Evolutionary conservation across 2,113 vertebrate genomes (phyloP).

Genomic region (Scomber colias): DNA sequence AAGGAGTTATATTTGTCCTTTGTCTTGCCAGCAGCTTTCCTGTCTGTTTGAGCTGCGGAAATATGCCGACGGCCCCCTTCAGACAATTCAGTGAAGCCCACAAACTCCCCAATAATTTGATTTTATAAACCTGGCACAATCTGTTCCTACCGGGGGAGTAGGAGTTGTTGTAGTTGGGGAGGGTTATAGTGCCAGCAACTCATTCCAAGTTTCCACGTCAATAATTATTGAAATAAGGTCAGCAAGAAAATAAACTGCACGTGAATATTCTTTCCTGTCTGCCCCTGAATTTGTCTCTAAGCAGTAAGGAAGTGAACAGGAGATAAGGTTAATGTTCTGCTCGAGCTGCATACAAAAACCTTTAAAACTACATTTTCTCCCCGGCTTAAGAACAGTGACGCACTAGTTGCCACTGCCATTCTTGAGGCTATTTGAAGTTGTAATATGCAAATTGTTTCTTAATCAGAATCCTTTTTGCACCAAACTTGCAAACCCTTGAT

Average conservation of each 20-base stretch:
- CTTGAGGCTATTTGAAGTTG: conserved; percentile 51
- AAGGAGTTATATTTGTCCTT: conserved; percentile 62
- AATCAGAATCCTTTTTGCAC: conserved; percentile 68
- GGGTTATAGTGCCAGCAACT: conserved; percentile 22
- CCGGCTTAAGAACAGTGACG: conserved; percentile 37
- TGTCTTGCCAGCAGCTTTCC: conserved; percentile 53
- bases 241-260: conserved; percentile 53
- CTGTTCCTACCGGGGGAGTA: conserved; percentile 11
- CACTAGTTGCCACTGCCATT: conserved; percentile 2
- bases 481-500: conserved; percentile 45
- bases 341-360: conserved; percentile 27
- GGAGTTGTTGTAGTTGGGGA: not conserved
- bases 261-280: conserved; percentile 43
- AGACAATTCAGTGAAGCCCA: conserved; percentile 38
- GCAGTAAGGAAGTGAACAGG: conserved; percentile 29
- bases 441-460: conserved; percentile 54
- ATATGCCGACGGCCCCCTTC: conserved; percentile 43
- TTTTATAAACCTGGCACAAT: conserved; percentile 50
- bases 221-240: conserved; percentile 68
- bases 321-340: conserved; percentile 47
- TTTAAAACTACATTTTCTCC: not conserved
- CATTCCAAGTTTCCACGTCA: conserved; percentile 49
- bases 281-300: conserved; percentile 3
- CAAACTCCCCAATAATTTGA: conserved; percentile 47
- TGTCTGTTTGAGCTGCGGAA: conserved; percentile 44